Conservation (phyloP, 2,888 invertebrate genomes). For the Caenorhabditis macrosperma region DNA sequence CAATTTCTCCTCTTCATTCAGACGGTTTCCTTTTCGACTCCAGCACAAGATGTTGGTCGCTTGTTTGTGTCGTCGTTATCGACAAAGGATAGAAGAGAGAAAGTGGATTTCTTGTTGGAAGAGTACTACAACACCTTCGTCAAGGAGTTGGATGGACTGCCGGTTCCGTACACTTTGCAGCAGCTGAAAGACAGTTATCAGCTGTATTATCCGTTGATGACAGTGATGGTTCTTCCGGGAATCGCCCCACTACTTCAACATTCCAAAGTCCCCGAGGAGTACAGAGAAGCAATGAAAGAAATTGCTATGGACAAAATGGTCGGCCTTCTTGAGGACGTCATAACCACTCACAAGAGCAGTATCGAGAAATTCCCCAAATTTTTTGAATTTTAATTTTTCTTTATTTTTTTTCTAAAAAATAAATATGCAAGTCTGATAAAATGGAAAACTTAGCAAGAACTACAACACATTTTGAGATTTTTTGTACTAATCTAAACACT, state of each 20-base stretch:
- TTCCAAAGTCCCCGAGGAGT: conserved; percentile 15
- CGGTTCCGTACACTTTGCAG: conserved; percentile 44
- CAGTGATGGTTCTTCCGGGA: conserved; percentile 40
- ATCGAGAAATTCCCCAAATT: conserved; percentile 46
- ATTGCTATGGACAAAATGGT: conserved; percentile 43
- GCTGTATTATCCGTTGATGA: conserved; percentile 32
- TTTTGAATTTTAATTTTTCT: conserved; percentile 28
- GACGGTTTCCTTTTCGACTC: conserved; percentile 35
- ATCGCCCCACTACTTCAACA: conserved; percentile 41
- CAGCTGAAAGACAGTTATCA: conserved; percentile 47
- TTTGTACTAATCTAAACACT: neutral
- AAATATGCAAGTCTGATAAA: too few relatives aligned
- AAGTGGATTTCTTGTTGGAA: conserved; percentile 29
- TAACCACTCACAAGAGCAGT: conserved; percentile 37
- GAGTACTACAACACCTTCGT: conserved; percentile 49
- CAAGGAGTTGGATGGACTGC: conserved; percentile 25
- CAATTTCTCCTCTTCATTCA: too few relatives aligned
- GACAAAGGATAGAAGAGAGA: conserved; percentile 38
- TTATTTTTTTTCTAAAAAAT: neutral
- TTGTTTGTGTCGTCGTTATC: conserved; percentile 29
- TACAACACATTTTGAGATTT: too few relatives aligned
- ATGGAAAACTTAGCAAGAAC: too few relatives aligned
- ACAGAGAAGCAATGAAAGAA: conserved; percentile 2
- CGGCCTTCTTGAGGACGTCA: conserved; percentile 48
- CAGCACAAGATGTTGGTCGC: conserved; percentile 39